These are phyloP conservation scores for Synanthedon vespiformis DNA, from an alignment of 2,888 invertebrate species.

Conservation along the genomic window DNA sequence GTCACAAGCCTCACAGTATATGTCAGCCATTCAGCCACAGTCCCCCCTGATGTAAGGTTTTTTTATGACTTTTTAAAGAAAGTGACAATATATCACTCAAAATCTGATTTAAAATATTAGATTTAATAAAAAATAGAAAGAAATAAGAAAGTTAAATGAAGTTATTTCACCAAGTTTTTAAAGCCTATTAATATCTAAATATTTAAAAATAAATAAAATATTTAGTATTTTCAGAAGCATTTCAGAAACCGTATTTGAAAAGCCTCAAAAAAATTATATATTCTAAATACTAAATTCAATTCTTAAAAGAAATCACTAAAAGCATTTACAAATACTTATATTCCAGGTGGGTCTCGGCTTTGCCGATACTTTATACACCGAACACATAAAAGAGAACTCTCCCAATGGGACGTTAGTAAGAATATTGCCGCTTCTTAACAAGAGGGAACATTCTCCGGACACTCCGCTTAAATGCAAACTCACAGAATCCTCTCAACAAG, in stretches of 20 bases:
- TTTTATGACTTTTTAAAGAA: neutral
- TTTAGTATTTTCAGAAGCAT: neutral
- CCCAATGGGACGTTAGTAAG: slow-evolving; percentile 75
- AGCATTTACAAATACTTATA: slow-evolving; percentile 3
- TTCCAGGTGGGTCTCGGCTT: slow-evolving; percentile 83
- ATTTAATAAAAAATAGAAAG: too few species aligned
- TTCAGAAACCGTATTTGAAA: neutral
- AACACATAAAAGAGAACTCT: slow-evolving; percentile 85
- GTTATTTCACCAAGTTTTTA: too few species aligned
- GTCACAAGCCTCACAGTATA: slow-evolving; percentile 85
- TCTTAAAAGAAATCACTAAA: neutral
- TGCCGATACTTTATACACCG: slow-evolving; percentile 86
- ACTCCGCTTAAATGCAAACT: slow-evolving; percentile 85
- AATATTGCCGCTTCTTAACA: slow-evolving; percentile 80
- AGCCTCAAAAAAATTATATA: neutral
- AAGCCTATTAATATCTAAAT: too few species aligned
- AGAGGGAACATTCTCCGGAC: slow-evolving; percentile 74
- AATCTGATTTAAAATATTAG: too few species aligned
- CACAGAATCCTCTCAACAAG: slow-evolving; percentile 80
- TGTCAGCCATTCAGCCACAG: slow-evolving; percentile 83
- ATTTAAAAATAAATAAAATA: neutral
- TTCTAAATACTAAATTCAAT: neutral
- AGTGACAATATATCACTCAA: too few species aligned
- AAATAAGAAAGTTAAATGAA: too few species aligned
- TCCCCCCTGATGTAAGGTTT: slow-evolving; percentile 67